These are phyloP conservation scores for Delia radicum DNA, from an alignment of 1,140 invertebrate genomes.

Conservation along the genomic window DNA sequence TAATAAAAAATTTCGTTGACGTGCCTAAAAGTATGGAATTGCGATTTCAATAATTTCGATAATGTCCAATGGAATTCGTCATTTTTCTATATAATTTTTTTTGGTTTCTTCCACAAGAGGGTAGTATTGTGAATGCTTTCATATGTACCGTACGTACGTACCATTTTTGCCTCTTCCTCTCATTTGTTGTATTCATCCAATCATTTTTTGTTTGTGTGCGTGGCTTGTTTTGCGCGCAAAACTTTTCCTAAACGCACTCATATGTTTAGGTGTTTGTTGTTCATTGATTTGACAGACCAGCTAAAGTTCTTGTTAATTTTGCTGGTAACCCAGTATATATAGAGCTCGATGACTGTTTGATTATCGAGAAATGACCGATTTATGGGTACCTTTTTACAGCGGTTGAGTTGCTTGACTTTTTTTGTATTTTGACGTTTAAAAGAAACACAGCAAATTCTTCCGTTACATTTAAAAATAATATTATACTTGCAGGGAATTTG, in stretches of 20 bases:
- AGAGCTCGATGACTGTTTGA: slow-evolving; percentile 33
- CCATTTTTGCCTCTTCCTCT: not conserved
- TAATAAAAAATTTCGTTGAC: slow-evolving; percentile 32
- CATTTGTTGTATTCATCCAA: not conserved
- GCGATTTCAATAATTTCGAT: slow-evolving; percentile 30
- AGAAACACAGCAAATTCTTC: too few relatives aligned
- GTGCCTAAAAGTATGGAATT: slow-evolving; percentile 31
- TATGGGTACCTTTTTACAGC: too few relatives aligned
- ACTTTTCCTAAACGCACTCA: not conserved
- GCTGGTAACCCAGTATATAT: slow-evolving; percentile 22
- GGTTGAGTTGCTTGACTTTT: too few relatives aligned
- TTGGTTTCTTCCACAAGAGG: not conserved
- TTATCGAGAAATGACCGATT: slow-evolving; percentile 28
- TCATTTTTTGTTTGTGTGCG: not conserved
- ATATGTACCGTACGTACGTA: not conserved
- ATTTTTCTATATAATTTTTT: not conserved
- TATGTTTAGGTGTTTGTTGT: not conserved
- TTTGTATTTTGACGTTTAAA: too few relatives aligned
- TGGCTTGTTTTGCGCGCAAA: not conserved
- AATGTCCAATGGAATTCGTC: slow-evolving; percentile 23
- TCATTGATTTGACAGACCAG: not conserved
- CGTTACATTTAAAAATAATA: too few relatives aligned
- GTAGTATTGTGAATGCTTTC: not conserved
- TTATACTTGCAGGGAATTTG: too few relatives aligned
- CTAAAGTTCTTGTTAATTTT: not conserved